phyloP scores from a whole-genome alignment of 1,140 invertebrate genomes.

The Penaeus chinensis region DNA sequence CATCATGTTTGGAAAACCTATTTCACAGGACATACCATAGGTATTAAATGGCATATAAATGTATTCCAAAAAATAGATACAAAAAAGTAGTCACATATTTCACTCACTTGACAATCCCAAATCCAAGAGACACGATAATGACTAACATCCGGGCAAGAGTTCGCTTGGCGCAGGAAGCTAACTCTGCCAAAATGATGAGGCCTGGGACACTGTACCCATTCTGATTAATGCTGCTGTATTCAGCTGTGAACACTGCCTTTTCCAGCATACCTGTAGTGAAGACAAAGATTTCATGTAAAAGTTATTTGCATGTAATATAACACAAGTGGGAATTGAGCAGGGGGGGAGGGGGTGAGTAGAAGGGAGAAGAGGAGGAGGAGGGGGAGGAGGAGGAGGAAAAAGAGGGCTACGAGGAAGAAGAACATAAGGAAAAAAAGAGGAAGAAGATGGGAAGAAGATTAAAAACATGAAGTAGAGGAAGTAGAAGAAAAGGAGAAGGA shows the following conservation, averaged over 20 bases:
- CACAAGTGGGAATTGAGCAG: not conserved
- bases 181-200: constrained; percentile 84
- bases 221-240: constrained; percentile 85
- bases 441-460: no score
- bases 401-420: no score
- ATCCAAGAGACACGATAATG: constrained; percentile 92
- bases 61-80: not conserved
- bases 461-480: no score
- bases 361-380: no score
- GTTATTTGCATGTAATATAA: not conserved
- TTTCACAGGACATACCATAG: no score
- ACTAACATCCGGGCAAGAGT: constrained; percentile 92
- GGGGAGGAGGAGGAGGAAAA: no score
- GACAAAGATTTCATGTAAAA: not conserved
- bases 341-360: no score
- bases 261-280: constrained; percentile 57
- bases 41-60: not conserved
- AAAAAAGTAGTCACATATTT: not conserved
- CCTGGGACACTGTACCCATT: constrained; percentile 78
- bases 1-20: no score
- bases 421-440: no score
- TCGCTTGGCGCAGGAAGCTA: constrained; percentile 88
- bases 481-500: no score
- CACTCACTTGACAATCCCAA: constrained; percentile 90
- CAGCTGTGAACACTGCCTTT: constrained; percentile 88